Conservation (phyloP, 2,113 vertebrate species). For the Pseudopodoces humilis region DNA sequence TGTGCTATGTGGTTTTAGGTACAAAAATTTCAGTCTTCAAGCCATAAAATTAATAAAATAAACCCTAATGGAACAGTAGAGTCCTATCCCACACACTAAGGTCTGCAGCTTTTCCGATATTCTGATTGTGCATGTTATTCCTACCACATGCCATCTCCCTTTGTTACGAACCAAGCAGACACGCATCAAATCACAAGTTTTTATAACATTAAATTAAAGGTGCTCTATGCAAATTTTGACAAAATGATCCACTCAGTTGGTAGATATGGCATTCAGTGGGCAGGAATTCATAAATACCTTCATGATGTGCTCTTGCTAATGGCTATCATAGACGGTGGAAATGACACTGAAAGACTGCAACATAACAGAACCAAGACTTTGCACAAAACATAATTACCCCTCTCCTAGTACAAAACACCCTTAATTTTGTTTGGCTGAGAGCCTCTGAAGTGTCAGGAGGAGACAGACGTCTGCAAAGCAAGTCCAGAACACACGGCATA, state of each 20-base stretch:
- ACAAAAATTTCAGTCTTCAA: neutral
- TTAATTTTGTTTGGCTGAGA: neutral
- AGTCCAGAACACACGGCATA: neutral
- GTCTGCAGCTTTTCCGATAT: neutral
- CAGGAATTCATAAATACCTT: neutral
- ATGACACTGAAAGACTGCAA: neutral
- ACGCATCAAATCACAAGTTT: neutral
- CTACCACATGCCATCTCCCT: neutral
- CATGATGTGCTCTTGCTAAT: rapidly evolving
- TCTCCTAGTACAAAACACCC: neutral
- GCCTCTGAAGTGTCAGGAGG: neutral
- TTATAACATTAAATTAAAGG: neutral
- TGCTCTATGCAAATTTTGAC: neutral
- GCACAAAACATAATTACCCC: neutral
- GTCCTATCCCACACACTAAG: too few relatives aligned
- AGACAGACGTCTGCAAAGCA: neutral
- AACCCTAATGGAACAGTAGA: neutral
- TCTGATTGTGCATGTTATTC: neutral
- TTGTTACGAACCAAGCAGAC: neutral
- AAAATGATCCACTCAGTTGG: rapidly evolving
- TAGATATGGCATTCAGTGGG: neutral
- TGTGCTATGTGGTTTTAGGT: neutral
- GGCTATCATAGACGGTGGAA: neutral
- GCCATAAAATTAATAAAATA: neutral
- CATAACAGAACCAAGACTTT: neutral